These are phyloP conservation scores for Tautogolabrus adspersus DNA, from an alignment of 2,113 vertebrate species.

Conservation along the genomic window DNA sequence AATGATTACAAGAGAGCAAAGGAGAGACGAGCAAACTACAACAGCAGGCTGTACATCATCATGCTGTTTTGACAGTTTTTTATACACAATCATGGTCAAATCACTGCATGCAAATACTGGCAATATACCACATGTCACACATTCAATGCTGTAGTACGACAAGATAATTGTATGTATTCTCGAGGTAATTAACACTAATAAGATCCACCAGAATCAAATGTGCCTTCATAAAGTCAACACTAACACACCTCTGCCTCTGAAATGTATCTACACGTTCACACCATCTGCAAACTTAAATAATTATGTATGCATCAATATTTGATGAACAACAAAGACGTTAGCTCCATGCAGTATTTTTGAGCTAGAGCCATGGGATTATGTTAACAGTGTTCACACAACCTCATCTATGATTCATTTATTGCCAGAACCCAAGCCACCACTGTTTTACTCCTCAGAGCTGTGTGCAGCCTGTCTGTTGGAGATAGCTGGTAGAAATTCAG, in stretches of 20 bases:
- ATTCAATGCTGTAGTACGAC: constrained; percentile 47
- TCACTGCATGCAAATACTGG: constrained; percentile 41
- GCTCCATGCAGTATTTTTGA: constrained; percentile 70
- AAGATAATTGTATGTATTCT: constrained; percentile 65
- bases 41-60: constrained; percentile 84
- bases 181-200: constrained; percentile 66
- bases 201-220: constrained; percentile 56
- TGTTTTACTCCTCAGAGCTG: constrained; percentile 70
- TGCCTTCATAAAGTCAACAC: constrained; percentile 30
- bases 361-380: constrained; percentile 77
- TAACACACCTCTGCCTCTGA: constrained; percentile 41
- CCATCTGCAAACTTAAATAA: constrained; percentile 65
- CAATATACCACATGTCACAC: constrained; percentile 48
- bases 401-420: constrained; percentile 84
- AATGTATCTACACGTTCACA: constrained; percentile 55
- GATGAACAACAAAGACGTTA: constrained; percentile 79
- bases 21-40: constrained; percentile 50
- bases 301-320: constrained; percentile 82
- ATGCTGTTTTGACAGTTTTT: constrained; percentile 76
- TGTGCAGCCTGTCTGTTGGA: constrained; percentile 68
- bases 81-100: constrained; percentile 58
- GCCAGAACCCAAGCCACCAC: constrained; percentile 67
- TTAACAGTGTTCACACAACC: constrained; percentile 75
- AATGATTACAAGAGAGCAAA: constrained; percentile 87
- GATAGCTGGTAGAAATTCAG: constrained; percentile 70